phyloP scores from a whole-genome alignment of 2,888 invertebrate genomes.

The Oscheius sp. region DNA sequence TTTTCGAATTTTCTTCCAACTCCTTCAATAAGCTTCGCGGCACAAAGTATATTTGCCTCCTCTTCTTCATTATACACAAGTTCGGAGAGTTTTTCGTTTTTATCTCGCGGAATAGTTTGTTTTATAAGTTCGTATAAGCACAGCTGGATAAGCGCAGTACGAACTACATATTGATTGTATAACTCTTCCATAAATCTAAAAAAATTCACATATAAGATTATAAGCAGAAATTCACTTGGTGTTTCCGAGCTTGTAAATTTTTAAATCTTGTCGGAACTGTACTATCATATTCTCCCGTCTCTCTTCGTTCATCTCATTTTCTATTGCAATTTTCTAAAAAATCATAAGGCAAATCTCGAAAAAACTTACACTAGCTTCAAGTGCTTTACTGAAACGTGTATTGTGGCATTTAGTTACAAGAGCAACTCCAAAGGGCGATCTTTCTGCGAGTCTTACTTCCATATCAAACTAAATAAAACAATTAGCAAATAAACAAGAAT shows the following conservation, averaged over 20 bases:
- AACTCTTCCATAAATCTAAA: slow-evolving; percentile 65
- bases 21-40: slow-evolving; percentile 38
- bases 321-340: slow-evolving; percentile 44
- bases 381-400: slow-evolving; percentile 45
- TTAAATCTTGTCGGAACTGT: slow-evolving; percentile 45
- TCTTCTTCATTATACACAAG: slow-evolving; percentile 45
- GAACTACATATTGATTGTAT: slow-evolving; percentile 52
- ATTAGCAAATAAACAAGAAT: slow-evolving; percentile 12
- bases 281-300: slow-evolving; percentile 48
- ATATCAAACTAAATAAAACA: slow-evolving; percentile 33
- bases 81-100: slow-evolving; percentile 9
- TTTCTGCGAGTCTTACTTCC: slow-evolving; percentile 37
- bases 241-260: slow-evolving; percentile 65
- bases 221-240: slow-evolving; percentile 49
- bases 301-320: slow-evolving; percentile 53
- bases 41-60: slow-evolving; percentile 48
- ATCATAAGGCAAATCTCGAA: not conserved
- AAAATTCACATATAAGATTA: not conserved
- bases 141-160: slow-evolving; percentile 51
- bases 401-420: slow-evolving; percentile 51
- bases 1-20: slow-evolving; percentile 26
- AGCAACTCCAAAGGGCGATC: slow-evolving; percentile 53
- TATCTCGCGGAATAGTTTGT: slow-evolving; percentile 26
- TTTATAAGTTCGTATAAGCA: slow-evolving; percentile 54
- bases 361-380: slow-evolving; percentile 37